phyloP scores from a whole-genome alignment of 1,140 invertebrate genomes.

The Nasonia giraulti region DNA sequence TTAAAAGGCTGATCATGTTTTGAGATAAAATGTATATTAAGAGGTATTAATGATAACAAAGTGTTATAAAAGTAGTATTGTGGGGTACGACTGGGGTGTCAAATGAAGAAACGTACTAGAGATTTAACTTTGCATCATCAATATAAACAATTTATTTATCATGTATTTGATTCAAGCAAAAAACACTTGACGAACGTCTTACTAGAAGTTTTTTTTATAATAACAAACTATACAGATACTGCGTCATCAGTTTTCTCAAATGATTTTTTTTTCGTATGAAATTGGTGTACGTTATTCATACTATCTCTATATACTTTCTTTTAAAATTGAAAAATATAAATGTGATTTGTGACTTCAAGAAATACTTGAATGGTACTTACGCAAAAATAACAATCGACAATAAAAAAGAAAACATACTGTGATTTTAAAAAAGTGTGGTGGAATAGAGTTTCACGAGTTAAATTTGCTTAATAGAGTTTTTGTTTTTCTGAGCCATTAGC shows the following conservation, averaged over 20 bases:
- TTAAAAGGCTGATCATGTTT: no score
- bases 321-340: conserved; percentile 32
- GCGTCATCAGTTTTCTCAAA: conserved; percentile 1
- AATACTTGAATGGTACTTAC: conserved; percentile 28
- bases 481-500: conserved; percentile 63
- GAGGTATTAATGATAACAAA: no score
- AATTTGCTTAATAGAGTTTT: conserved; percentile 44
- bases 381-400: conserved; percentile 11
- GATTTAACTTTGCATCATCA: conserved; percentile 13
- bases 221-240: conserved; percentile 39
- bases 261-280: conserved; percentile 5
- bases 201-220: conserved; percentile 34
- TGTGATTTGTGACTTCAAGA: conserved; percentile 6
- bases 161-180: conserved; percentile 21
- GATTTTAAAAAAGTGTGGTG: background rate
- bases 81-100: background rate
- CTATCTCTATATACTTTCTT: conserved; percentile 20
- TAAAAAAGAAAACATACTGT: conserved; percentile 25
- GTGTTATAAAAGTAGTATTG: no score
- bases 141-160: conserved; percentile 39
- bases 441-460: conserved; percentile 8
- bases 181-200: conserved; percentile 25
- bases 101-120: background rate
- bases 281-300: conserved; percentile 22
- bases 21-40: no score